phyloP scores from a whole-genome alignment of 2,888 invertebrate species.

The Thymelicus sylvestris region DNA sequence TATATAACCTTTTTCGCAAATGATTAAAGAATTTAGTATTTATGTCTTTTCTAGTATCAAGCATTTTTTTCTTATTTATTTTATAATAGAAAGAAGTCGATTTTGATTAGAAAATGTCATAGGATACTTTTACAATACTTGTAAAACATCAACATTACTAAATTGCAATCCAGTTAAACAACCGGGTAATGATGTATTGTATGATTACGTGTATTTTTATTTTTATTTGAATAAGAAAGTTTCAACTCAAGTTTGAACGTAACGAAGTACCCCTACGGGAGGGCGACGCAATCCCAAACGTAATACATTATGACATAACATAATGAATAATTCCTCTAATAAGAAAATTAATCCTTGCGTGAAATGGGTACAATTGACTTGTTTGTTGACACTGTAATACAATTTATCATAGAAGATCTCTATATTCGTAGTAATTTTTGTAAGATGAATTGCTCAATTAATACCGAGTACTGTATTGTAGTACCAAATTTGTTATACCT shows the following conservation, averaged over 20 bases:
- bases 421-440: not conserved
- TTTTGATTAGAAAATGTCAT: too few relatives aligned
- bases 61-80: too few relatives aligned
- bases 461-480: not conserved
- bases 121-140: too few relatives aligned
- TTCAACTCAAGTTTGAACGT: slow-evolving; percentile 33
- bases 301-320: slow-evolving; percentile 12
- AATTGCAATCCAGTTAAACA: too few relatives aligned
- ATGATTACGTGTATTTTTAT: not conserved
- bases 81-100: too few relatives aligned
- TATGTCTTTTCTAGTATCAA: too few relatives aligned
- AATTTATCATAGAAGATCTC: not conserved
- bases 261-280: slow-evolving; percentile 20
- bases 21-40: too few relatives aligned
- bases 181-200: too few relatives aligned
- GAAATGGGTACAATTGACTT: not conserved
- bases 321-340: slow-evolving; percentile 32
- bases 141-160: too few relatives aligned
- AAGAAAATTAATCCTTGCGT: slow-evolving; percentile 14
- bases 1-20: too few relatives aligned
- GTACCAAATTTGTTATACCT: too few relatives aligned
- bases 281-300: slow-evolving; percentile 13
- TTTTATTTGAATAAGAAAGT: slow-evolving; percentile 31
- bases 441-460: not conserved
- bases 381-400: not conserved